These are phyloP conservation scores for Chaetodon trifascialis DNA, from an alignment of 2,113 vertebrate species.

Conservation along the genomic window DNA sequence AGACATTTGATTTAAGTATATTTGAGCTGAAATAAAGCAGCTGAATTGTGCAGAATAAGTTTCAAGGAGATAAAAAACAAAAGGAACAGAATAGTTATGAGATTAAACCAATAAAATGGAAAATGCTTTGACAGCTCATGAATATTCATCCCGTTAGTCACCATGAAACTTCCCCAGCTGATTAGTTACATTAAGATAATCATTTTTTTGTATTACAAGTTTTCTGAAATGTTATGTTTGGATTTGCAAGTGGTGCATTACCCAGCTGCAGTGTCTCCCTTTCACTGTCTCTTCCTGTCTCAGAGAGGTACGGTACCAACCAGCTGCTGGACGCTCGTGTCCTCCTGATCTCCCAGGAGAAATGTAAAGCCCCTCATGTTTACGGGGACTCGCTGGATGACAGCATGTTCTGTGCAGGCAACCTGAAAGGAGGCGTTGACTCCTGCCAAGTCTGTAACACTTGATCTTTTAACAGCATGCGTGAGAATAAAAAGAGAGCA, in stretches of 20 bases:
- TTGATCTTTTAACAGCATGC: neutral
- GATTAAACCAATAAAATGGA: neutral
- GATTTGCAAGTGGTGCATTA: too few species aligned
- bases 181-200: too few species aligned
- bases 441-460: constrained; percentile 86
- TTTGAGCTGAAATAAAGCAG: neutral
- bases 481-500: neutral
- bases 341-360: constrained; percentile 83
- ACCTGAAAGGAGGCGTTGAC: constrained; percentile 82
- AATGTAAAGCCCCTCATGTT: constrained; percentile 81
- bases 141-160: constrained; percentile 39
- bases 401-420: constrained; percentile 91
- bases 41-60: neutral
- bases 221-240: too few species aligned
- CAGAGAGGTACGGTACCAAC: constrained; percentile 58
- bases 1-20: too few species aligned
- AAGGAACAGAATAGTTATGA: neutral
- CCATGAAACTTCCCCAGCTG: too few species aligned
- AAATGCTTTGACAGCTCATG: constrained; percentile 40
- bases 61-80: neutral
- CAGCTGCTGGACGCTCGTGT: constrained; percentile 88
- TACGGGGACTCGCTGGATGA: constrained; percentile 82
- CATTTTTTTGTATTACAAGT: too few species aligned
- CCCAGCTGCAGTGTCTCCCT: too few species aligned
- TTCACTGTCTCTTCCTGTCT: neutral